These are phyloP conservation scores for Periophthalmus modestus DNA, from an alignment of 2,113 vertebrate genomes.

Conservation along the genomic window DNA sequence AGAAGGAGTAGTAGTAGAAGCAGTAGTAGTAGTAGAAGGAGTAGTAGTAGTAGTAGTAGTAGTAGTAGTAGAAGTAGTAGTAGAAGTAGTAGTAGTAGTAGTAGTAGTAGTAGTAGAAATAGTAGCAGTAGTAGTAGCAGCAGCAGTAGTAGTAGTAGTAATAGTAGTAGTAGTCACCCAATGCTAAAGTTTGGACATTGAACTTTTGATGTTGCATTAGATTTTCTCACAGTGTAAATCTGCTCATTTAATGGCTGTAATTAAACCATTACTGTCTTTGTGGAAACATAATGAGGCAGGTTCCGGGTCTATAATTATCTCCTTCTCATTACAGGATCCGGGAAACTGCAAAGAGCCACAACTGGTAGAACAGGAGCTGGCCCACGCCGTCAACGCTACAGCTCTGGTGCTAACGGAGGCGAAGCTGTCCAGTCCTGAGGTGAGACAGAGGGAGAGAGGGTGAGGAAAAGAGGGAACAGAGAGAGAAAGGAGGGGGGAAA, in stretches of 20 bases:
- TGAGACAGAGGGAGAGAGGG: conserved; percentile 43
- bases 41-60: too few relatives aligned
- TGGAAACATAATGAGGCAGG: not conserved
- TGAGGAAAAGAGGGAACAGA: not conserved
- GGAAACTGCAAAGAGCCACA: conserved; percentile 86
- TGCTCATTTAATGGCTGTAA: conserved; percentile 15
- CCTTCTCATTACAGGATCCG: conserved; percentile 77
- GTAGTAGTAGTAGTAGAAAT: too few relatives aligned
- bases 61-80: too few relatives aligned
- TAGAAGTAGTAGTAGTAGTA: too few relatives aligned
- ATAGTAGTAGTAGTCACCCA: not conserved
- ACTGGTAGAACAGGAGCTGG: conserved; percentile 89
- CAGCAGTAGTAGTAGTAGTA: not conserved
- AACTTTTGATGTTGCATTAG: not conserved
- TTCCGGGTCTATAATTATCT: not conserved
- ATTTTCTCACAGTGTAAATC: not conserved
- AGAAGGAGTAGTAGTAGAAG: too few relatives aligned
- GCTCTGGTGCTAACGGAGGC: conserved; percentile 82
- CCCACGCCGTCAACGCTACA: conserved; percentile 86
- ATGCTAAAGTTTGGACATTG: too few relatives aligned
- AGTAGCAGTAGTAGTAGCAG: too few relatives aligned
- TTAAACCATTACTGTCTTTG: not conserved
- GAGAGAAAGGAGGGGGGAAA: too few relatives aligned
- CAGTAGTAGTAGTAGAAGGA: too few relatives aligned
- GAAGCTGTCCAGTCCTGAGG: conserved; percentile 82